A percentile compares a stretch with the other conserved stretches of the same genome.
Evolutionary conservation across 2,888 invertebrate genomes (phyloP).

Genomic region (Mythimna pallens): DNA sequence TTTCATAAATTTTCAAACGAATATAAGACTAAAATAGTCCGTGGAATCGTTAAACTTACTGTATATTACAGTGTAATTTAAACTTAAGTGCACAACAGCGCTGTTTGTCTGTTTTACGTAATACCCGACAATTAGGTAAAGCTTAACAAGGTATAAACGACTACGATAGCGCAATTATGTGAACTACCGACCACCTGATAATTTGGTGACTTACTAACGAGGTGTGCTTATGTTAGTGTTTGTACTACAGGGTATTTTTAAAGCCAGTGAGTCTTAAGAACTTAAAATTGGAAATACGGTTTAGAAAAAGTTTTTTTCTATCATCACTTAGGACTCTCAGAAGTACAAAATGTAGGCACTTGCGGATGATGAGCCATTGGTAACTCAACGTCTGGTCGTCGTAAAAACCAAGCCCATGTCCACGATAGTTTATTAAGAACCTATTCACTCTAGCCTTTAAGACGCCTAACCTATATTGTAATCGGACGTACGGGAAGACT

Average conservation of each 20-base stretch:
- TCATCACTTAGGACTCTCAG: neutral
- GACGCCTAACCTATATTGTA: too few relatives aligned
- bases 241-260: neutral
- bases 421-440: too few relatives aligned
- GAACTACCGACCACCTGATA: constrained; percentile 51
- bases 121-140: constrained; percentile 54
- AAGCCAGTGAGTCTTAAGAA: neutral
- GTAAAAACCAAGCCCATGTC: too few relatives aligned
- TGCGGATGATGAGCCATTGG: too few relatives aligned
- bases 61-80: constrained; percentile 53
- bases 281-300: neutral
- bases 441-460: too few relatives aligned
- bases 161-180: constrained; percentile 49
- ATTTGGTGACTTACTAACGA: constrained; percentile 35
- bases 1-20: constrained; percentile 48
- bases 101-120: constrained; percentile 54
- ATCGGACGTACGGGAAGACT: too few relatives aligned
- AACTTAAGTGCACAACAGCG: constrained; percentile 53
- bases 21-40: constrained; percentile 35
- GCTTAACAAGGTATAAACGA: constrained; percentile 56
- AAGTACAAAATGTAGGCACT: too few relatives aligned
- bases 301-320: neutral
- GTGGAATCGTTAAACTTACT: constrained; percentile 52
- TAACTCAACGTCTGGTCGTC: too few relatives aligned
- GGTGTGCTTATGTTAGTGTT: constrained; percentile 8